Percentiles rank a stretch among this genome's conserved stretches.
These are phyloP conservation scores for Reticulitermes speratus DNA, from an alignment of 1,140 invertebrate genomes.

Conservation along the genomic window DNA sequence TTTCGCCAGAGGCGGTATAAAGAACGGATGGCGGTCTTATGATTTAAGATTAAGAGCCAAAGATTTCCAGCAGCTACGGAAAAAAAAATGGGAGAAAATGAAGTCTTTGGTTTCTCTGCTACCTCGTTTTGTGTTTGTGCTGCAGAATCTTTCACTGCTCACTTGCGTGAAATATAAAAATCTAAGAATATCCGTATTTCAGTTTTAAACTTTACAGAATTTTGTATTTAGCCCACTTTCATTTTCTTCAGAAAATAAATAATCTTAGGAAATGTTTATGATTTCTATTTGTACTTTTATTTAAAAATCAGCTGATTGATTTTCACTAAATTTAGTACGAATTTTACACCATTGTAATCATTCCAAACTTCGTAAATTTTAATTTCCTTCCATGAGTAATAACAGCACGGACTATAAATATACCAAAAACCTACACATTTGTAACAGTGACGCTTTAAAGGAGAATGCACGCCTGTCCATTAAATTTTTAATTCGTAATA, in stretches of 20 bases:
- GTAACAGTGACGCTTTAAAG: too few species aligned
- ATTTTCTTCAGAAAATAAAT: background rate
- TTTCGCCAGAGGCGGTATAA: background rate
- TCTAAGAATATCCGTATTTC: too few species aligned
- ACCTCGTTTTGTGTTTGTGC: background rate
- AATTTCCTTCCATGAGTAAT: too few species aligned
- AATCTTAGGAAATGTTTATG: background rate
- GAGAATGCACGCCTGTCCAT: too few species aligned
- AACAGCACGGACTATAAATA: too few species aligned
- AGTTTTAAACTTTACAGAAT: too few species aligned
- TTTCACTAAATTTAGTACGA: background rate
- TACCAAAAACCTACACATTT: too few species aligned
- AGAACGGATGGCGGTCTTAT: background rate
- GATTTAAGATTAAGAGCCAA: background rate
- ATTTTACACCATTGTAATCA: too few species aligned
- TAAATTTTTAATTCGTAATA: too few species aligned
- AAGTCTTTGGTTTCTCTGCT: background rate
- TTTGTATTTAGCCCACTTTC: background rate
- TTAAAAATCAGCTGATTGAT: background rate
- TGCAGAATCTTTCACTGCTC: background rate
- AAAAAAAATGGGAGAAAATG: background rate
- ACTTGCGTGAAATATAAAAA: background rate
- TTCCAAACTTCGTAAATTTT: too few species aligned
- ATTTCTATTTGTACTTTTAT: background rate
- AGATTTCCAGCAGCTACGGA: background rate